These are phyloP conservation scores for Ryuthela nishihirai DNA, from an alignment of 2,888 invertebrate genomes.

Conservation along the genomic window DNA sequence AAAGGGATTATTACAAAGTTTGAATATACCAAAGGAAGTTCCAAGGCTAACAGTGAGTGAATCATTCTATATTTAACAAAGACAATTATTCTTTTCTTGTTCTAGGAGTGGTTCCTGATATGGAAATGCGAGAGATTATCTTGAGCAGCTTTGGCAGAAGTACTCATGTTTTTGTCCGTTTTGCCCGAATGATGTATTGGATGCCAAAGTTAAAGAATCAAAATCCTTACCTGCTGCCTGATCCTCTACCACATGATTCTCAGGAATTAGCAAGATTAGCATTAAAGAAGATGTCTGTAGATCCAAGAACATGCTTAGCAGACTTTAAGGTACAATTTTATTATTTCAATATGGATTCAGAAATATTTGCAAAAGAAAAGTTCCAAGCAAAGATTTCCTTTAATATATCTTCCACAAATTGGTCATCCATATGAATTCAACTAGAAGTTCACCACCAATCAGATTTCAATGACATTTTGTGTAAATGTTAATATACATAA, in stretches of 20 bases:
- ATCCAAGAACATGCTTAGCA: slow-evolving; percentile 64
- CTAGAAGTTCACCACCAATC: too few species aligned
- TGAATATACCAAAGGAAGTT: too few species aligned
- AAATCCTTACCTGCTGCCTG: slow-evolving; percentile 79
- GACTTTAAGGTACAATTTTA: slow-evolving; percentile 66
- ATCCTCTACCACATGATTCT: slow-evolving; percentile 69
- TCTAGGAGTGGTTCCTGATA: slow-evolving; percentile 82
- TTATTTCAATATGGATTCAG: too few species aligned
- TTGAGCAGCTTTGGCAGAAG: slow-evolving; percentile 72
- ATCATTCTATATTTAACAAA: slow-evolving; percentile 6
- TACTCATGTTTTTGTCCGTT: slow-evolving; percentile 47
- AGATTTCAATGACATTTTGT: too few species aligned
- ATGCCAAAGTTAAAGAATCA: slow-evolving; percentile 85
- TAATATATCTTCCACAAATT: too few species aligned
- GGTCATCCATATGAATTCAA: too few species aligned
- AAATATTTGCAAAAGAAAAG: too few species aligned
- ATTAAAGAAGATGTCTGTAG: slow-evolving; percentile 77
- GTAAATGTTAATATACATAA: too few species aligned
- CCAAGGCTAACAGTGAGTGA: too few species aligned
- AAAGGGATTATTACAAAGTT: too few species aligned
- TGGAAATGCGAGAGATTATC: slow-evolving; percentile 77
- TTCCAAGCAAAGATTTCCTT: too few species aligned
- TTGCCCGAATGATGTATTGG: slow-evolving; percentile 60
- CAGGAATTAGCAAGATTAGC: slow-evolving; percentile 76
- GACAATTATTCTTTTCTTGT: slow-evolving; percentile 41